Base-by-base conservation (phyloP, 37 sponge, comb jelly and placozoan genomes). In the Aphrocallistes beatrix region DNA sequence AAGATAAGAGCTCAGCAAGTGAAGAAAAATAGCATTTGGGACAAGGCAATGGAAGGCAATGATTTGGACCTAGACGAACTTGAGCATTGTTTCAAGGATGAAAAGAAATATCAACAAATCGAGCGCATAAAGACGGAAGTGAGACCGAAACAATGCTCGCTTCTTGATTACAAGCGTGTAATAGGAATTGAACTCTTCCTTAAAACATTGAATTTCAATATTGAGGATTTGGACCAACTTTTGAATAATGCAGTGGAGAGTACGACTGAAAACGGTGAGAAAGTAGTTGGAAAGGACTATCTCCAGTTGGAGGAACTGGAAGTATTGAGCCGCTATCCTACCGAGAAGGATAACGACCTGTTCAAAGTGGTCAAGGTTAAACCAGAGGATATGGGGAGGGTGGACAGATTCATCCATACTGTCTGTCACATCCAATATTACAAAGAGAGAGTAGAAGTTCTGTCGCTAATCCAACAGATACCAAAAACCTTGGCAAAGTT, bases 181-280 rank as follows among this genome's bases (percentile, higher is more conserved):
- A 60, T 60, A 30, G 75, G 75, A 60, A 60, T 60, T 19, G 75
- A 60, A 3, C 10, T 60, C n/a, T 60, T 60, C 21, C 75, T 60
- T 28, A 60, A 30, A 60, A 60, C 1, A 60, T 25, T 30, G n/a
- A 3, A 30, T 3, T 60, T 60, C 75, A 60, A 60, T 13, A 25
- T 60, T 28, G 75, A 60, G 34, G 75, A 60, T 32, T 30, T 60
- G 21, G 75, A 60, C 21, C 28, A 60, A 28, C 10, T 60, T 25
- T 60, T 60, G 75, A 60, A 60, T 13, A 60, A 60, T 60, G 75
- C 75, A 3, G 3, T 60, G 75, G 75, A 60, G 75, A 60, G 75
- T 6, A 6, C 6, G 8, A 13, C 10, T 19, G n/a, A 28, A 25
- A 28, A 32, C 21, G 75, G 75, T 25, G 32, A 60, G 1, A 60